Conservation (phyloP, 2,888 invertebrate genomes). For the Ophraella communa region DNA sequence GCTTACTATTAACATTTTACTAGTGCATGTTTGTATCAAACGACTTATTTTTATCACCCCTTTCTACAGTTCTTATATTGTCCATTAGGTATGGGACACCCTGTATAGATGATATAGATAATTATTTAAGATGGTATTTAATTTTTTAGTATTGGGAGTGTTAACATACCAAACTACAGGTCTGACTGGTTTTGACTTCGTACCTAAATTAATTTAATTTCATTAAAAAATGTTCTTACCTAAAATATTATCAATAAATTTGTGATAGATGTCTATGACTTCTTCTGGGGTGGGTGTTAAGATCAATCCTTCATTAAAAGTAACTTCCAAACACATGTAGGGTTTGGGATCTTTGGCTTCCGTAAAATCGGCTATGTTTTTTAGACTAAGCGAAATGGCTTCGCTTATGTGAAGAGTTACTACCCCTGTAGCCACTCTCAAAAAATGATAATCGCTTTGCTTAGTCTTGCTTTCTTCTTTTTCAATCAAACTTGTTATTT, state of each 20-base stretch:
- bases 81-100: no score
- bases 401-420: constrained; percentile 70
- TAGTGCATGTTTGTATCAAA: no score
- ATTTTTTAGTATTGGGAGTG: no score
- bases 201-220: no score
- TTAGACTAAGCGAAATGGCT: constrained; percentile 71
- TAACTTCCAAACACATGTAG: constrained; percentile 61
- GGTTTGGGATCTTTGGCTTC: constrained; percentile 56
- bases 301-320: constrained; percentile 64
- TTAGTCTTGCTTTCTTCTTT: constrained; percentile 18
- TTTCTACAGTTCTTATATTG: no score
- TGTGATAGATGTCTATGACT: constrained; percentile 62
- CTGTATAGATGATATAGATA: no score
- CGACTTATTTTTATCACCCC: no score
- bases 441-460: constrained; percentile 25
- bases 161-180: no score
- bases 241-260: constrained; percentile 43
- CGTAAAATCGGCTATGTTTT: constrained; percentile 66
- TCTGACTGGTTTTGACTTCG: no score
- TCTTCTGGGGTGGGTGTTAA: constrained; percentile 66
- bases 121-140: no score
- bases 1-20: no score
- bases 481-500: constrained; percentile 34
- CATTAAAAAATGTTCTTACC: no score
- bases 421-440: constrained; percentile 53